phyloP scores from a whole-genome alignment of 1,140 invertebrate species.

The Colletes gigas region DNA sequence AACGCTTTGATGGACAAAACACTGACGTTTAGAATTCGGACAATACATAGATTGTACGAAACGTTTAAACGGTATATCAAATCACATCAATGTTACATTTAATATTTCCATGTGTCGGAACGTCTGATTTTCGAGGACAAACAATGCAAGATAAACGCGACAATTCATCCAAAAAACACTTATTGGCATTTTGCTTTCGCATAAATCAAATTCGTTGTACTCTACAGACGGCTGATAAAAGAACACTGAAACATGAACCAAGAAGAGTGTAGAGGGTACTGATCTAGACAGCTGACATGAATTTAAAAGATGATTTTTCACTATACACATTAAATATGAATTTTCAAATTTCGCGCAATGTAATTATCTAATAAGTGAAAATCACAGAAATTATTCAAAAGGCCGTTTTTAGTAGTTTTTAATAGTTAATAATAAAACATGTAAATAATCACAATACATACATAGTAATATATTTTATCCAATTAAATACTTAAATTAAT shows the following conservation, averaged over 20 bases:
- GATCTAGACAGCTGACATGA: not conserved
- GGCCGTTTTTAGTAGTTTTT: not conserved
- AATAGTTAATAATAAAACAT: not conserved
- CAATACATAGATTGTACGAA: conserved; percentile 13
- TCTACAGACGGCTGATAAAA: conserved; percentile 21
- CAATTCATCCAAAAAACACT: not conserved
- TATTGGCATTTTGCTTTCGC: conserved; percentile 48
- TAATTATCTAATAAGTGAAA: not conserved
- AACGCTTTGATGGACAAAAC: conserved; percentile 16
- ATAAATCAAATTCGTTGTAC: conserved; percentile 30
- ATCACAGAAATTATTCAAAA: not conserved
- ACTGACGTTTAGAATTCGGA: conserved; percentile 6
- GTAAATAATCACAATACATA: conserved; percentile 12
- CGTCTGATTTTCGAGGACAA: not conserved
- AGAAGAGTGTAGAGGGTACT: conserved; percentile 20
- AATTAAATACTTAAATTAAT: conserved; percentile 17
- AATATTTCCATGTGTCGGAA: conserved; percentile 1
- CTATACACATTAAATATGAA: too few relatives aligned
- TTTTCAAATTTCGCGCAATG: not conserved
- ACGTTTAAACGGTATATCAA: conserved; percentile 7
- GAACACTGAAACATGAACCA: conserved; percentile 10
- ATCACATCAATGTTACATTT: conserved; percentile 24
- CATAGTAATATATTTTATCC: conserved; percentile 11
- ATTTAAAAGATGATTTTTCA: not conserved
- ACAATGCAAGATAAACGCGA: conserved; percentile 20